A percentile compares a stretch with the other conserved stretches of the same genome.
These are phyloP conservation scores for Apus apus DNA, from an alignment of 2,113 vertebrate species.

Conservation along the genomic window DNA sequence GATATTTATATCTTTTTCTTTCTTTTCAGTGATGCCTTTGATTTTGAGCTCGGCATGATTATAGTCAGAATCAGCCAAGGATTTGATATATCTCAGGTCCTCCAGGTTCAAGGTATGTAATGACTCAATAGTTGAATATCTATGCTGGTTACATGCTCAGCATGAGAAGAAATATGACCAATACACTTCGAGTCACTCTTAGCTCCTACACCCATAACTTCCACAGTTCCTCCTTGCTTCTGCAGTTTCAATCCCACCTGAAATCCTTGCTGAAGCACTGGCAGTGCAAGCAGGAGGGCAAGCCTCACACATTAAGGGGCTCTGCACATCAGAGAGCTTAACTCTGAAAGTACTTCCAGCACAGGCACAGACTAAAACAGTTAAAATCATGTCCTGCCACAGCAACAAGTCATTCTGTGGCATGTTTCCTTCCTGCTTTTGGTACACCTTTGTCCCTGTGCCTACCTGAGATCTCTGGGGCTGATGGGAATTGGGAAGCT, in stretches of 20 bases:
- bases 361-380: neutral
- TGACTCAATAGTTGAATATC: neutral
- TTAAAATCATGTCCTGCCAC: neutral
- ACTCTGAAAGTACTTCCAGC: neutral
- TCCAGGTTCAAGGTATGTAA: constrained; percentile 89
- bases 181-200: neutral
- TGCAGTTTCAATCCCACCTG: neutral
- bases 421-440: neutral
- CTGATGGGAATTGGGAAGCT: neutral
- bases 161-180: neutral
- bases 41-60: constrained; percentile 91
- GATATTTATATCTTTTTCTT: neutral
- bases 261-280: neutral
- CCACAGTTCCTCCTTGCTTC: neutral
- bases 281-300: neutral
- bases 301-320: neutral
- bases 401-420: neutral
- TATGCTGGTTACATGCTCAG: neutral
- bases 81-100: constrained; percentile 90
- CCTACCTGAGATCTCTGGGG: neutral
- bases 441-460: neutral
- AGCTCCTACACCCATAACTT: neutral
- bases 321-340: neutral
- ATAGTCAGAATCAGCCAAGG: constrained; percentile 89
- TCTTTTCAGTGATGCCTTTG: constrained; percentile 89